Base-by-base conservation (phyloP, 2,888 invertebrate species). In the Graphium colonna region DNA sequence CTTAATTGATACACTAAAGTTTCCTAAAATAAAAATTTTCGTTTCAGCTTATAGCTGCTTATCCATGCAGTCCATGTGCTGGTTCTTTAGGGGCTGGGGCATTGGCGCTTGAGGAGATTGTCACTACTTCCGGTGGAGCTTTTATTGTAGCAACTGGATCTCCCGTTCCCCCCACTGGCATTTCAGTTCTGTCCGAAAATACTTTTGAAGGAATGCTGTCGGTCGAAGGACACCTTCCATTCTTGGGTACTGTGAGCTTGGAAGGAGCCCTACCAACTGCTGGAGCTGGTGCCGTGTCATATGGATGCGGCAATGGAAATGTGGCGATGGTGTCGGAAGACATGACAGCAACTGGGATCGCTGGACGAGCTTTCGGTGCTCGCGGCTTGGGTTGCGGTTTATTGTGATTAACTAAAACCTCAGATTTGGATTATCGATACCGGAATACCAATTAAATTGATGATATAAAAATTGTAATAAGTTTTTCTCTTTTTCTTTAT, bases 221-320 rank as follows among this genome's bases (percentile, higher is more conserved):
- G 15, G 51, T 55, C 8, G 55, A 55, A 10, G 60, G 61, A n/a
- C 39, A 21, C 9, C 33, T 58, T 7, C 62, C 62, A 0, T 75
- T 73, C 68, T 18, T 77, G 10, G 72, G 71, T 1, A 68, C 75
- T 8, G 74, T 75, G 0, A 65, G 65, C 38, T 55, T 73, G 2
- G 70, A 71, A 43, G 73, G 74, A 0, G 58, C 60, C 2, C 36
- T 77, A 7, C 72, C 75, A 0, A 63, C 68, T 1, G 55, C 49
- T 17, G 79, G 79, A 0, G 60, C 67, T 26, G 78, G 73, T 15
- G 60, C 66, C 0, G 72, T 76, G 0, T 60, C 71, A 8, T 79
- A 77, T 28, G 69, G 72, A 1, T 75, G 75, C 51, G 79, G 78
- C 0, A 67, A 59, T 21, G 77, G 74, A 0, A 65, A 63, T 43